Evolutionary conservation across 2,797 vertebrate genomes (phyloP), one percentile per base, ranked within the genome.

Genomic region (Apogon hyalosoma): DNA sequence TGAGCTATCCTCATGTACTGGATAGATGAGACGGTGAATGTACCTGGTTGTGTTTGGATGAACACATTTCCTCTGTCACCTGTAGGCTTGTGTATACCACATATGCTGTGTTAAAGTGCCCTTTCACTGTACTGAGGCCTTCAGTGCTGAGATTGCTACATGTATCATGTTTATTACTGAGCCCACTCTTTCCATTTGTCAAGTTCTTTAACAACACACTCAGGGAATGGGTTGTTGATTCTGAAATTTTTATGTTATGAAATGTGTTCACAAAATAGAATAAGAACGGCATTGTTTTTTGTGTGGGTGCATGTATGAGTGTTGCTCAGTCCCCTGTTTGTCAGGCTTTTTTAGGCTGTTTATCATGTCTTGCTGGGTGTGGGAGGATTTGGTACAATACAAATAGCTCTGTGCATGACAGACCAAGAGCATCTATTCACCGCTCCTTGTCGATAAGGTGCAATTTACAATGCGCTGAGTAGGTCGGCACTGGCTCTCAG

Each of bases 11-110:
- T 72, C 80, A 84, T 84, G 76, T 81, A 77, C 77, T 82, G 79
- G 79, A 86, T 83, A 82, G 84, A 92, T 80, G 47, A 84, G 77
- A 87, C 69, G 24, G 69, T 73, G 84, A 85, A 81, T 81, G 87
- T 76, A 75, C 40, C 68, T 55, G 67, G 38, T 63, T 73, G 62
- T 83, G 71, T 85, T 42, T 71, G 77, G 64, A 73, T 58, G 58
- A 78, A 78, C 82, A 86, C 84, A 73, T 87, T 79, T 82, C 74
- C 70, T 74, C 62, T 69, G 62, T 85, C 77, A 78, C 65, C 71
- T 73, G 65, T 72, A 74, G 78, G 66, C 77, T 54, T 77, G n/a
- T 55, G 70, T 86, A 45, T 50, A 45, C 72, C 70, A 70, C 69
- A 73, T 83, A 46, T 69, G 65, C 59, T 77, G 65, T 84, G 73